Evolutionary conservation across 2,888 invertebrate genomes (phyloP).

Genomic region (Tubulanus polymorphus): DNA sequence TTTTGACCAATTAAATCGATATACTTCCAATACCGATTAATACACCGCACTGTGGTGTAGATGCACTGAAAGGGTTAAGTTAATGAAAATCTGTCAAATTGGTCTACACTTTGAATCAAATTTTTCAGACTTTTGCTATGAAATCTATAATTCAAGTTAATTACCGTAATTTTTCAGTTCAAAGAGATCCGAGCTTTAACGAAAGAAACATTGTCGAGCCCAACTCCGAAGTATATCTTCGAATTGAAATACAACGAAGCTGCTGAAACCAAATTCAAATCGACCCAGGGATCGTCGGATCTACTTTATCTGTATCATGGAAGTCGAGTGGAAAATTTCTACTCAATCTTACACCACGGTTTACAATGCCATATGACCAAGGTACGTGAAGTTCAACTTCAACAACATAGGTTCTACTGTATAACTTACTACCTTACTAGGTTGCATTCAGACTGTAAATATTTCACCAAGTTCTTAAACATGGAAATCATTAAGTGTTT

Average conservation of each 20-base stretch:
- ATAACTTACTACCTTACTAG: no score
- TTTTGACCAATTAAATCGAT: no score
- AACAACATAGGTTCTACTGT: no score
- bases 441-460: no score
- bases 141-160: not conserved
- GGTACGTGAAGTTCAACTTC: slow-evolving; percentile 53
- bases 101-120: no score
- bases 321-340: slow-evolving; percentile 75
- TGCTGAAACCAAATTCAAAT: slow-evolving; percentile 30
- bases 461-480: no score
- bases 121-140: no score
- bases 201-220: slow-evolving; percentile 33
- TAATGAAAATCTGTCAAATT: no score
- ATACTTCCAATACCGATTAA: no score
- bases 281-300: slow-evolving; percentile 43
- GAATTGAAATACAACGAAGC: slow-evolving; percentile 30
- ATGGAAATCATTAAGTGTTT: no score
- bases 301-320: slow-evolving; percentile 75
- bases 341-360: slow-evolving; percentile 74
- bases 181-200: slow-evolving; percentile 32
- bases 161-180: slow-evolving; percentile 24
- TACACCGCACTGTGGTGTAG: no score
- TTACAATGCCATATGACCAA: slow-evolving; percentile 70
- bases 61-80: no score
- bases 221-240: slow-evolving; percentile 39